These are phyloP conservation scores for Calameuta pallipes DNA, from an alignment of 2,888 invertebrate genomes.

Conservation along the genomic window DNA sequence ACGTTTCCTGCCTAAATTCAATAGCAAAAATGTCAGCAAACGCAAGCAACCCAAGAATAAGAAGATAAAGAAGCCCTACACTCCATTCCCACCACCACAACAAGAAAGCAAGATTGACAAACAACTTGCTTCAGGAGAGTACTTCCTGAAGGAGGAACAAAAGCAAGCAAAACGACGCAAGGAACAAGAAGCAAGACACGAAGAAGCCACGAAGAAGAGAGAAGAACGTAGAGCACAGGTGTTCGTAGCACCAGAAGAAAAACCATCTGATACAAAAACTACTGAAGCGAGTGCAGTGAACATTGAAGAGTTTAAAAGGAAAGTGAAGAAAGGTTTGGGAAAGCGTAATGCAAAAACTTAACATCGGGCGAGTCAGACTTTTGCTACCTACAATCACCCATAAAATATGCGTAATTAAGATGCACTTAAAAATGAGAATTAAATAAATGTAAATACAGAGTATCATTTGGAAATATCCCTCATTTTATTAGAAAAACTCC, in stretches of 20 bases:
- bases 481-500: constrained; percentile 48
- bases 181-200: constrained; percentile 83
- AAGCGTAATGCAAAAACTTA: constrained; percentile 29
- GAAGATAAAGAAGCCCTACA: constrained; percentile 92
- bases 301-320: constrained; percentile 79
- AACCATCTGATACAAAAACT: constrained; percentile 44
- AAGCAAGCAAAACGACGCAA: constrained; percentile 77
- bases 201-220: constrained; percentile 77
- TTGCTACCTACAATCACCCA: background rate
- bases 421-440: background rate
- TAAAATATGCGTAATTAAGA: background rate
- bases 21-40: constrained; percentile 87
- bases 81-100: constrained; percentile 97
- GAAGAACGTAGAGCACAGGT: constrained; percentile 83
- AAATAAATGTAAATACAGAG: background rate
- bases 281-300: constrained; percentile 69
- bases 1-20: constrained; percentile 94
- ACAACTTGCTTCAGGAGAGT: constrained; percentile 94
- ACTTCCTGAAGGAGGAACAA: constrained; percentile 91
- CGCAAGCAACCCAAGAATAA: constrained; percentile 90
- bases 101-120: constrained; percentile 94
- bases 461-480: constrained; percentile 29
- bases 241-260: constrained; percentile 85
- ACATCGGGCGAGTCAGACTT: background rate
- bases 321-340: constrained; percentile 74